Conservation (phyloP, 2,113 vertebrate species). For the Melanostigma gelatinosum region DNA sequence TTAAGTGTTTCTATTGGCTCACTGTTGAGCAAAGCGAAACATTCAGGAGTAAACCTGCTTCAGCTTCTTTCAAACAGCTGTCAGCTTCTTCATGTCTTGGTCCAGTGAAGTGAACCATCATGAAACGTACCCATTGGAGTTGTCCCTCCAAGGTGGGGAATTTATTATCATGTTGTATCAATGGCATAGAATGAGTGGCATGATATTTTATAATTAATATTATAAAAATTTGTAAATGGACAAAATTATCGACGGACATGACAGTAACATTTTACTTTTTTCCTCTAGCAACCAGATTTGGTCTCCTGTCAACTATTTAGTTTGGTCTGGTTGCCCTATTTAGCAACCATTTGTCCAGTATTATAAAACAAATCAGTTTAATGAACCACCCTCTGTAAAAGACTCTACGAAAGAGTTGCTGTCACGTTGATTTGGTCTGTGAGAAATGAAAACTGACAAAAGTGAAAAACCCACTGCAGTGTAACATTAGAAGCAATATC, state of each 20-base stretch:
- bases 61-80: background rate
- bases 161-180: background rate
- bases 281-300: background rate
- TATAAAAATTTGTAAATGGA: background rate
- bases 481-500: background rate
- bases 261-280: background rate
- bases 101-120: background rate
- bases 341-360: conserved; percentile 1
- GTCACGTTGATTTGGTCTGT: background rate
- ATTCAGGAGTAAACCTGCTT: background rate
- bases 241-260: background rate
- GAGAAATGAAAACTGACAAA: background rate
- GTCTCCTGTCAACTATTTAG: conserved; percentile 18
- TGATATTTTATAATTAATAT: background rate
- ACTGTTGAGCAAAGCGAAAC: conserved; percentile 9
- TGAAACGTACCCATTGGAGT: background rate
- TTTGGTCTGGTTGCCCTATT: conserved; percentile 18
- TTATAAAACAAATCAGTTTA: background rate
- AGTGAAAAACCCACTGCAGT: background rate
- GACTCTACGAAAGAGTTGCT: background rate
- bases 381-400: background rate
- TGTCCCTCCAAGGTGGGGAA: background rate
- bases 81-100: background rate
- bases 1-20: conserved; percentile 34
- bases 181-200: background rate